These are phyloP conservation scores for Aphyosemion australe DNA, from an alignment of 2,113 vertebrate genomes.

Conservation along the genomic window DNA sequence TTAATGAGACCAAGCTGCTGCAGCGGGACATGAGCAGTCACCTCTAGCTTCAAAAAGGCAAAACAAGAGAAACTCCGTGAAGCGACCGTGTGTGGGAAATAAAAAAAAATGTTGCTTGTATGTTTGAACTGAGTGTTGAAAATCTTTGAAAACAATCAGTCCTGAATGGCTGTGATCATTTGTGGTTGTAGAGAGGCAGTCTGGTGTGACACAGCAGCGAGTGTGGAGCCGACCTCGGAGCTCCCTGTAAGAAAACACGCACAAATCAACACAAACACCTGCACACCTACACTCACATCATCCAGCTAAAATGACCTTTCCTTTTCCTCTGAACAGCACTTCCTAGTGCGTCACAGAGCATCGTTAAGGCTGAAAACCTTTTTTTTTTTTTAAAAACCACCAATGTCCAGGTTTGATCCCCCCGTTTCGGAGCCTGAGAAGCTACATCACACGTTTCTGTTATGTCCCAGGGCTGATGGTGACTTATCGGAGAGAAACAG, in stretches of 20 bases:
- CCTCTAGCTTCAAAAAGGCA: not conserved
- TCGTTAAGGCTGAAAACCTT: no score
- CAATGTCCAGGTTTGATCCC: slow-evolving; percentile 13
- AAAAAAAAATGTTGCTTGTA: no score
- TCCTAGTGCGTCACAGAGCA: no score
- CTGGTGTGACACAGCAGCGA: slow-evolving; percentile 73
- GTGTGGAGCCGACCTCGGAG: slow-evolving; percentile 47
- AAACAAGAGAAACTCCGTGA: not conserved
- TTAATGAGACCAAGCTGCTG: not conserved
- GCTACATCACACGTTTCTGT: slow-evolving; percentile 59
- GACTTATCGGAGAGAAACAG: slow-evolving; percentile 16
- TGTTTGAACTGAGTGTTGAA: not conserved
- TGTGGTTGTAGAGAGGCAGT: slow-evolving; percentile 64
- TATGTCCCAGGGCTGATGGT: slow-evolving; percentile 33
- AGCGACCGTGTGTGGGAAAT: not conserved
- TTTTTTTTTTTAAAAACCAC: slow-evolving; percentile 2
- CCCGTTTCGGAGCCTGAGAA: slow-evolving; percentile 49
- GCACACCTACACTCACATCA: slow-evolving; percentile 24
- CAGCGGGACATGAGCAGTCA: no score
- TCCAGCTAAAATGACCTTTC: slow-evolving; percentile 1
- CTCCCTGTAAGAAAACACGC: slow-evolving; percentile 12
- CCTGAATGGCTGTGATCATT: not conserved
- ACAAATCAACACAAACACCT: slow-evolving; percentile 21
- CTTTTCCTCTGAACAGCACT: no score
- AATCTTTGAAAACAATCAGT: not conserved